These are phyloP conservation scores for Norana najaformis DNA, from an alignment of 2,888 invertebrate genomes.

Conservation along the genomic window DNA sequence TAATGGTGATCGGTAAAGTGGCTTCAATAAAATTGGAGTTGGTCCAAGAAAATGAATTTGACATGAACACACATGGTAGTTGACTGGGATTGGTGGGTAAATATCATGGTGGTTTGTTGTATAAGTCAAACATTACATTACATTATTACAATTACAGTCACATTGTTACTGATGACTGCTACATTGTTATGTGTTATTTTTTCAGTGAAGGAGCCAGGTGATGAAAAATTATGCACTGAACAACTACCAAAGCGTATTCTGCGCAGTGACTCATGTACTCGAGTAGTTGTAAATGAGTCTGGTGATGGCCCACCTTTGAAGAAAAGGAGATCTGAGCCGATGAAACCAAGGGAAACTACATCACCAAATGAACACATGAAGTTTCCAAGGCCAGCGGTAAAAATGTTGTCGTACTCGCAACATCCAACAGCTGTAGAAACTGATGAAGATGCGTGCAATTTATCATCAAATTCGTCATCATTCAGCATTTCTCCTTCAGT, in stretches of 20 bases:
- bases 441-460: neutral
- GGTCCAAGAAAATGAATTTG: too few species aligned
- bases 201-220: neutral
- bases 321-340: neutral
- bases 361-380: neutral
- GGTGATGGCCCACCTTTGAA: neutral
- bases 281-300: neutral
- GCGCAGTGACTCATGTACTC: neutral
- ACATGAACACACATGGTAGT: too few species aligned
- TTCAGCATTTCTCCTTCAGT: neutral
- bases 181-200: neutral
- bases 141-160: neutral
- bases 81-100: too few species aligned
- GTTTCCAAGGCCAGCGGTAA: neutral
- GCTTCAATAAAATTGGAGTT: too few species aligned
- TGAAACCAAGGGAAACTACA: neutral
- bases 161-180: neutral
- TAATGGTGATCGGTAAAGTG: too few species aligned
- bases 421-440: constrained; percentile 2
- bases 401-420: neutral
- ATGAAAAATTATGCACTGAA: neutral
- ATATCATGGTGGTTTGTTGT: too few species aligned
- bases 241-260: neutral
- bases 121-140: neutral
- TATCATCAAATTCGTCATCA: neutral